phyloP scores from a whole-genome alignment of 2,888 invertebrate genomes.

The Diaperis boleti region DNA sequence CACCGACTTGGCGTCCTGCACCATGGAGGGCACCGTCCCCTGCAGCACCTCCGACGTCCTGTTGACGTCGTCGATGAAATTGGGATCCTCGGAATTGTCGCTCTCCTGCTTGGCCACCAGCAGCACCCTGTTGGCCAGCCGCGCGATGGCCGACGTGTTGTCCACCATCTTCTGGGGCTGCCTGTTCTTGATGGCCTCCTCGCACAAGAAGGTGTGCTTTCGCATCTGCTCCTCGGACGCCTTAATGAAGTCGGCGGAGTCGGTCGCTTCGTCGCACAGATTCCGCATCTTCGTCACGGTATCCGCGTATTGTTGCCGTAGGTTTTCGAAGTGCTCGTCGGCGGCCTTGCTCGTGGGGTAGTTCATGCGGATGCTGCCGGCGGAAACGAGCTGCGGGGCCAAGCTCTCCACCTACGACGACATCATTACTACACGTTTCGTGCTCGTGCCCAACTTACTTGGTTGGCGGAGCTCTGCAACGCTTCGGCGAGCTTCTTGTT shows the following conservation, averaged over 20 bases:
- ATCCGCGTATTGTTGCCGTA: conserved; percentile 93
- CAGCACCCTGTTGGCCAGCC: conserved; percentile 94
- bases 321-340: conserved; percentile 96
- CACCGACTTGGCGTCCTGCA: conserved; percentile 93
- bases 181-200: conserved; percentile 90
- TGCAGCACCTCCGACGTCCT: conserved; percentile 89
- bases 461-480: conserved; percentile 85
- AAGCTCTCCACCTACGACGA: conserved; percentile 95
- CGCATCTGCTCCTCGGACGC: conserved; percentile 98
- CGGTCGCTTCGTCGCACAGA: conserved; percentile 97
- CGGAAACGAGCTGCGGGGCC: conserved; percentile 95
- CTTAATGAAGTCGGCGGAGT: conserved; percentile 94
- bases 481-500: conserved; percentile 96
- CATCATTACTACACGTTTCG: no score
- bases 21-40: conserved; percentile 92
- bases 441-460: no score
- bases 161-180: conserved; percentile 98
- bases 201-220: conserved; percentile 95
- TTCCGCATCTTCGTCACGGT: conserved; percentile 89
- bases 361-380: conserved; percentile 94
- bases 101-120: conserved; percentile 97
- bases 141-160: conserved; percentile 94
- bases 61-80: conserved; percentile 88
- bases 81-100: conserved; percentile 97
- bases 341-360: conserved; percentile 95